A percentile compares a stretch with the other conserved stretches of the same genome.
These are phyloP conservation scores for Pelecanoides urinatrix DNA, from an alignment of 2,113 vertebrate species.

Conservation along the genomic window DNA sequence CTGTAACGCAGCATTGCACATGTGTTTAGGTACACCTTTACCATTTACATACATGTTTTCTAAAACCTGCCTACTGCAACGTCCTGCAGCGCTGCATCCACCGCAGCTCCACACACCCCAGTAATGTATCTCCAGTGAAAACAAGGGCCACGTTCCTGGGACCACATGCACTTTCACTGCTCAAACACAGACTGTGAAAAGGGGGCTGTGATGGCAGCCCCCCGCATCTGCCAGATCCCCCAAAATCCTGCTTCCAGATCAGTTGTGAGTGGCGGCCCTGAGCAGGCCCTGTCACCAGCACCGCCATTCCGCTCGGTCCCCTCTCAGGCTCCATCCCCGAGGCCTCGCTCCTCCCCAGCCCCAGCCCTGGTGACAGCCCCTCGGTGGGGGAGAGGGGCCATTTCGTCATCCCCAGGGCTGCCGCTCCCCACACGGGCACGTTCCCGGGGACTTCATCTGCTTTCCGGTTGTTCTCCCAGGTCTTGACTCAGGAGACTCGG, in stretches of 20 bases:
- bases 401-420: not conserved
- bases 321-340: accelerated
- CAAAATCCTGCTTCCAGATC: not conserved
- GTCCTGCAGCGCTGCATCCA: not conserved
- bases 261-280: accelerated
- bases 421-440: not conserved
- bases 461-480: not conserved
- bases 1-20: accelerated
- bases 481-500: not conserved
- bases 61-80: not conserved
- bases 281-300: not conserved
- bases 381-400: not conserved
- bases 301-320: accelerated
- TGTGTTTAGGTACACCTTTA: not conserved
- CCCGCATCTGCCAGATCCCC: not conserved
- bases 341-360: not conserved
- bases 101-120: not conserved
- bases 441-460: not conserved
- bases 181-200: not conserved
- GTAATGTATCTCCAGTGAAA: not conserved
- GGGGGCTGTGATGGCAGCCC: not conserved
- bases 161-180: not conserved
- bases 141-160: not conserved
- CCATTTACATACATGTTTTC: not conserved
- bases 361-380: accelerated